Percentiles rank a stretch among this genome's conserved stretches.
Evolutionary conservation across 2,113 vertebrate species (phyloP).

Genomic region (Alaudala cheleensis): DNA sequence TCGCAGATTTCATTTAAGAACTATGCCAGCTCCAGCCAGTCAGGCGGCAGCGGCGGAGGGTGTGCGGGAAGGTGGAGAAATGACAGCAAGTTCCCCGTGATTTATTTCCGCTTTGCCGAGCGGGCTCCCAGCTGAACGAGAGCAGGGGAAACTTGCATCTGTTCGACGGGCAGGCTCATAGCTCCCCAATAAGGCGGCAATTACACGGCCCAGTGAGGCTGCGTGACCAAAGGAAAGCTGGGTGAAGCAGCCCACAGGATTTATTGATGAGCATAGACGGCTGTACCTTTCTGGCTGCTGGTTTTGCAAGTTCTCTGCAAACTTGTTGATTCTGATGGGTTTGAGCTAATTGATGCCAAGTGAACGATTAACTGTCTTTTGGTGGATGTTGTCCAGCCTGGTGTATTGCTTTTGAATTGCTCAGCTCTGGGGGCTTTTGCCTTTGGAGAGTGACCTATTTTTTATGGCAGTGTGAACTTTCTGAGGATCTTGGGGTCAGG

Average conservation of each 20-base stretch:
- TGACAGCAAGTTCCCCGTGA: slow-evolving; percentile 85
- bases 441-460: neutral
- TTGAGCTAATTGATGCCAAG: neutral
- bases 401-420: neutral
- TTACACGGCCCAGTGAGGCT: neutral
- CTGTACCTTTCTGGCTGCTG: neutral
- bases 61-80: slow-evolving; percentile 71
- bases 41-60: slow-evolving; percentile 63
- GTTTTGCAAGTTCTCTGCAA: neutral
- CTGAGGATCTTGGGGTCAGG: neutral
- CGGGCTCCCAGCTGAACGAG: slow-evolving; percentile 74
- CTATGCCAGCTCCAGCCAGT: slow-evolving; percentile 70
- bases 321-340: neutral
- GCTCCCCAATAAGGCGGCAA: slow-evolving; percentile 38
- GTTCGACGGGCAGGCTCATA: slow-evolving; percentile 69
- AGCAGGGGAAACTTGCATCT: slow-evolving; percentile 88
- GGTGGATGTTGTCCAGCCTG: neutral
- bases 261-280: neutral
- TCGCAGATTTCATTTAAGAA: slow-evolving; percentile 79
- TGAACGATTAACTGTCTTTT: rapidly evolving
- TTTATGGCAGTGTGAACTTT: neutral
- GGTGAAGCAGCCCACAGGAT: neutral
- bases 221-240: neutral
- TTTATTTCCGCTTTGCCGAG: slow-evolving; percentile 80
- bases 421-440: neutral